Conservation (phyloP, 2,888 invertebrate genomes). For the Caprella mutica region DNA sequence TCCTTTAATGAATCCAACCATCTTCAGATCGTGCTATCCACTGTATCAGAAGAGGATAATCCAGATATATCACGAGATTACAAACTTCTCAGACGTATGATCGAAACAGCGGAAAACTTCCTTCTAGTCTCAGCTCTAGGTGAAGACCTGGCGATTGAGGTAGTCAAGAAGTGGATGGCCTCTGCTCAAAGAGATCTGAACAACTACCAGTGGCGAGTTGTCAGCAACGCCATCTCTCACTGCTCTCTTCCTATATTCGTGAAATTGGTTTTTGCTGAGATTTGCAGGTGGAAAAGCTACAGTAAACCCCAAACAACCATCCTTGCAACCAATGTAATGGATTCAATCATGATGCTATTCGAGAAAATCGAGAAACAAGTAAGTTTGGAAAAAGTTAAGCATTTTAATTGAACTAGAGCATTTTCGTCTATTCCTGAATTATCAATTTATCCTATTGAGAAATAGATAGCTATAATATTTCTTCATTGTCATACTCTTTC, state of each 20-base stretch:
- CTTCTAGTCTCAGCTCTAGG: constrained; percentile 81
- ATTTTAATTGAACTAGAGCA: no score
- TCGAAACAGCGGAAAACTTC: constrained; percentile 77
- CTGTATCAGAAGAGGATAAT: constrained; percentile 74
- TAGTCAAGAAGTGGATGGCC: constrained; percentile 73
- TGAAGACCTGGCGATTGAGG: constrained; percentile 84
- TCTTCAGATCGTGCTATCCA: constrained; percentile 75
- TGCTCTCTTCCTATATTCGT: constrained; percentile 95
- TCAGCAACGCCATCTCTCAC: constrained; percentile 80
- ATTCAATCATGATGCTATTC: constrained; percentile 91
- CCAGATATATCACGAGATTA: constrained; percentile 78
- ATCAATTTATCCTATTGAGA: no score
- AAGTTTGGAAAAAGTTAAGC: no score
- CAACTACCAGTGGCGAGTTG: constrained; percentile 87
- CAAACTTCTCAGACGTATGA: constrained; percentile 70
- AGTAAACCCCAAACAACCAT: constrained; percentile 86
- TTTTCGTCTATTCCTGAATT: no score
- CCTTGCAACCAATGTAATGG: constrained; percentile 88
- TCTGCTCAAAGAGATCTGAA: constrained; percentile 75
- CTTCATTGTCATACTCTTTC: constrained; percentile 8
- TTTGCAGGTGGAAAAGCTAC: constrained; percentile 93
- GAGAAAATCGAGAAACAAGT: constrained; percentile 89
- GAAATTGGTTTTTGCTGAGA: constrained; percentile 93
- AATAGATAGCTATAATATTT: background rate
- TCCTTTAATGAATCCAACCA: background rate